phyloP scores from a whole-genome alignment of 2,888 invertebrate genomes.

The Campoplex capitator region DNA sequence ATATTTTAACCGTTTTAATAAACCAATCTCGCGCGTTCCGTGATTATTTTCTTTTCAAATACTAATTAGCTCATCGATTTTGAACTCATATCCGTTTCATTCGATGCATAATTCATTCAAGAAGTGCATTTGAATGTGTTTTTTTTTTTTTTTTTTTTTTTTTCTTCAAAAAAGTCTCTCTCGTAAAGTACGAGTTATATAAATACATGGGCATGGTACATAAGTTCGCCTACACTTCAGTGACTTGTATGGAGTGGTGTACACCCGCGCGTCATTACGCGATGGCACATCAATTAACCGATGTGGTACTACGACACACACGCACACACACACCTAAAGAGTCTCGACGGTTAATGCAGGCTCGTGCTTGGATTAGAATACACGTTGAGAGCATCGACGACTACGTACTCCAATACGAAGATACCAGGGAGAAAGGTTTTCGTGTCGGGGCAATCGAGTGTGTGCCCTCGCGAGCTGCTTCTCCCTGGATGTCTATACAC shows the following conservation, averaged over 20 bases:
- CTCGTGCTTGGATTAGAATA: constrained; percentile 23
- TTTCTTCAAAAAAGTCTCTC: background rate
- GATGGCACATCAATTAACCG: constrained; percentile 75
- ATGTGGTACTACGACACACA: constrained; percentile 18
- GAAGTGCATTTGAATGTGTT: background rate
- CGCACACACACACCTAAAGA: background rate
- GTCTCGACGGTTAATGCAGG: background rate
- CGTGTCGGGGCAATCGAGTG: constrained; percentile 75
- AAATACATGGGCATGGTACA: constrained; percentile 3
- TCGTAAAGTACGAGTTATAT: background rate
- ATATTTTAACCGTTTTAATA: background rate
- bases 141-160: background rate
- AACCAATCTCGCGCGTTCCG: background rate
- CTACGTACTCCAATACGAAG: constrained; percentile 41
- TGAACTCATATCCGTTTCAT: background rate
- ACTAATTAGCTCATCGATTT: background rate
- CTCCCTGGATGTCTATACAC: constrained; percentile 45
- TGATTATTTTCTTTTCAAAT: background rate
- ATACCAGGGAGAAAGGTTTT: constrained; percentile 75
- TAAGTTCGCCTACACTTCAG: background rate
- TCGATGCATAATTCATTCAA: background rate
- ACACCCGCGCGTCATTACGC: constrained; percentile 72
- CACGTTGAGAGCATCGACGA: constrained; percentile 50
- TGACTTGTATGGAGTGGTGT: constrained; percentile 7
- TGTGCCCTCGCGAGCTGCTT: constrained; percentile 64